phyloP scores from a whole-genome alignment of 2,113 vertebrate species.

The Struthio camelus region DNA sequence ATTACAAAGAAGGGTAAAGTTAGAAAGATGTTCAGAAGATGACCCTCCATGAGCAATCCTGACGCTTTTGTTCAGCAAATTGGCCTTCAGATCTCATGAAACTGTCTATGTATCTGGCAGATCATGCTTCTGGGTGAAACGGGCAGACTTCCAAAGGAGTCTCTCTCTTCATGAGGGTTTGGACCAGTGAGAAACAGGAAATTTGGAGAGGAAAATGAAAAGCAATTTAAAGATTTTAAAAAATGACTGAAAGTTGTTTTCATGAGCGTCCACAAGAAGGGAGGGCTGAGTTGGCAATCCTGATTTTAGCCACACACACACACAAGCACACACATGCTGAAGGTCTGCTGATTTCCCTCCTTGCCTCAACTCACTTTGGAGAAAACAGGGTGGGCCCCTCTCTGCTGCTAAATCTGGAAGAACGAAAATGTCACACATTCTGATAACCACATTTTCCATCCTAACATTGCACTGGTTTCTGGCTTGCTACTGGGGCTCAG shows the following conservation, averaged over 20 bases:
- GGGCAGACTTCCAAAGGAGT: background rate
- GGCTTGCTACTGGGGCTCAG: background rate
- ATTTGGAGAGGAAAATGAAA: background rate
- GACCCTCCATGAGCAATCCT: background rate
- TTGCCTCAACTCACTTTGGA: background rate
- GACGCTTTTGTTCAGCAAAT: background rate
- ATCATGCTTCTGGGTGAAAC: background rate
- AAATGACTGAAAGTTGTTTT: background rate
- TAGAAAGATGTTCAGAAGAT: background rate
- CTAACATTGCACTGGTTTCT: background rate
- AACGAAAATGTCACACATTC: rapidly evolving
- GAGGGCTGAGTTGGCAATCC: background rate
- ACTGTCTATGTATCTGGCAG: background rate
- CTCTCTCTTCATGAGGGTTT: background rate
- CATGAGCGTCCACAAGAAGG: background rate
- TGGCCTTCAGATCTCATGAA: background rate
- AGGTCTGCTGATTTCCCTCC: rapidly evolving
- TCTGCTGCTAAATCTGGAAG: background rate
- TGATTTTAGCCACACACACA: background rate
- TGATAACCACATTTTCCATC: background rate
- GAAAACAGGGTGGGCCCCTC: background rate
- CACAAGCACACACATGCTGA: background rate
- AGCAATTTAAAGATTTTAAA: background rate
- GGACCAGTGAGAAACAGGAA: background rate
- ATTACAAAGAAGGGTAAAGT: background rate